Conservation (phyloP, 2,797 vertebrate species). For the Taenioides sp. region DNA sequence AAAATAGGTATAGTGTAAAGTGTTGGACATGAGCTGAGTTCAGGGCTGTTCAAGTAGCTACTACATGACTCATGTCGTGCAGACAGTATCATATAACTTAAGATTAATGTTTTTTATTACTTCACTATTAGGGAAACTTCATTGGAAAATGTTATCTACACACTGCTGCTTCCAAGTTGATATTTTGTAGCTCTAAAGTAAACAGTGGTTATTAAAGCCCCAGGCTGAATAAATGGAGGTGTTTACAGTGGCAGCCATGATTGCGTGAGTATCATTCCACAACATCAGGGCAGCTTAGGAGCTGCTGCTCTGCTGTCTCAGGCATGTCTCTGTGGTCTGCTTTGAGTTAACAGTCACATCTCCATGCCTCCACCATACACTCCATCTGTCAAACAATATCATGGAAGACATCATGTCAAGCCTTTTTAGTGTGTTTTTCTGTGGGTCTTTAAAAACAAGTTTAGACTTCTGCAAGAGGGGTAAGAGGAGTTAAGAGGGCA, state of each 20-base stretch:
- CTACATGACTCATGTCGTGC: constrained; percentile 16
- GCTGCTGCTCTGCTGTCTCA: constrained; percentile 36
- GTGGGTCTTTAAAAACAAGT: constrained; percentile 42
- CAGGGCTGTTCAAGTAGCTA: constrained; percentile 16
- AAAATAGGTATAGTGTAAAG: constrained; percentile 33
- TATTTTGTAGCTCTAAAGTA: constrained; percentile 44
- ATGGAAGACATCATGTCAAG: constrained; percentile 40
- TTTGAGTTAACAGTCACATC: constrained; percentile 23
- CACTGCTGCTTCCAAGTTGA: constrained; percentile 25
- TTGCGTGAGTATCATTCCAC: constrained; percentile 46
- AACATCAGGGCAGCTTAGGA: constrained; percentile 34
- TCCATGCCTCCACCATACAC: constrained; percentile 26
- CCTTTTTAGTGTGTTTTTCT: constrained; percentile 49
- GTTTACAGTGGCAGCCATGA: constrained; percentile 29
- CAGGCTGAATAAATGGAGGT: constrained; percentile 34
- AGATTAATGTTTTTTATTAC: constrained; percentile 35
- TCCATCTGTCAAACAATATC: constrained; percentile 38
- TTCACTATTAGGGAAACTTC: constrained; percentile 35
- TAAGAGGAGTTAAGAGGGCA: not conserved
- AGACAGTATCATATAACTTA: constrained; percentile 18
- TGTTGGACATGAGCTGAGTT: constrained; percentile 31
- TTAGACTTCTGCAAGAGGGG: not conserved
- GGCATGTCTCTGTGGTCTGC: constrained; percentile 29
- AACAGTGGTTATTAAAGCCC: constrained; percentile 42
- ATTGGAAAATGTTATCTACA: constrained; percentile 35